phyloP scores from a whole-genome alignment of 2,113 vertebrate genomes.

The Arvicanthis niloticus region DNA sequence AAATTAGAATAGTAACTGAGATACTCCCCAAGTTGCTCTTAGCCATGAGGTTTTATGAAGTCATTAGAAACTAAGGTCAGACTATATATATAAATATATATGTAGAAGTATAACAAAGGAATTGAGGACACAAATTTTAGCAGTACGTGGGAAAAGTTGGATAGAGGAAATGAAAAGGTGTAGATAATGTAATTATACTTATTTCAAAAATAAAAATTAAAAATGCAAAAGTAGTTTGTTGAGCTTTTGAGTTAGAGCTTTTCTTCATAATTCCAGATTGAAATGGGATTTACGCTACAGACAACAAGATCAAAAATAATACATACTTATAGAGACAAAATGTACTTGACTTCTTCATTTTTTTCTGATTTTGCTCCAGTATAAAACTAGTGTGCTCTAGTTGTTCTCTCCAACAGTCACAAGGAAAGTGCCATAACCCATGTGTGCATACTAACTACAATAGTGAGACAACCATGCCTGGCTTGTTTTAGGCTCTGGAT shows the following conservation, averaged over 20 bases:
- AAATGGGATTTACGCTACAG: not conserved
- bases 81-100: not conserved
- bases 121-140: not conserved
- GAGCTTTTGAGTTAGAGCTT: not conserved
- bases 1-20: not conserved
- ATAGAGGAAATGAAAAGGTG: not conserved
- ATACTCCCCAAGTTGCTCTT: not conserved
- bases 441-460: not conserved
- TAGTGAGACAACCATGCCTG: not conserved
- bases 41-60: not conserved
- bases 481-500: not conserved
- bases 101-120: not conserved
- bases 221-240: not conserved
- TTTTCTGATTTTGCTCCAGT: not conserved
- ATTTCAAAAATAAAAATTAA: not conserved
- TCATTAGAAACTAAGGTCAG: not conserved
- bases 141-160: not conserved
- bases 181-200: not conserved
- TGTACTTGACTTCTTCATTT: not conserved
- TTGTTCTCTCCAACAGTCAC: not conserved
- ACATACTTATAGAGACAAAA: not conserved
- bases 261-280: constrained; percentile 7
- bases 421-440: not conserved
- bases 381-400: not conserved
- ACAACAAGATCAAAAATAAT: not conserved